Evolutionary conservation across 1,140 invertebrate genomes (phyloP).

Genomic region (Archegozetes longisetosus): DNA sequence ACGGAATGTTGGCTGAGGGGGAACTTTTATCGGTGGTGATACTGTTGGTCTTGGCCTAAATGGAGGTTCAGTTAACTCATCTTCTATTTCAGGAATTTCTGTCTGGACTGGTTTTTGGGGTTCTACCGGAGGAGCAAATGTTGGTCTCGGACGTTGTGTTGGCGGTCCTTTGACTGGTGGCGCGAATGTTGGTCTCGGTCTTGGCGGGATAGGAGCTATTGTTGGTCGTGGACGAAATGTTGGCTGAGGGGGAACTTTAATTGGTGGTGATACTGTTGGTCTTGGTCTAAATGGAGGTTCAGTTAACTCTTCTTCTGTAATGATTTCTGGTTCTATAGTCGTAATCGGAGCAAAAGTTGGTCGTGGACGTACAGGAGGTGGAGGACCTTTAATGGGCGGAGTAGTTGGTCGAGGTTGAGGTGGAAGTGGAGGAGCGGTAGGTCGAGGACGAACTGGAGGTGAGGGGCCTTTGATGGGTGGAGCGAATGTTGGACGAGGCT

Average conservation of each 20-base stretch:
- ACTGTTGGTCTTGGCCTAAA: background rate
- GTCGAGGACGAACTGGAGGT: background rate
- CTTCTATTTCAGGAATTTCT: background rate
- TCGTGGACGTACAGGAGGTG: background rate
- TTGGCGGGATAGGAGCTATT: background rate
- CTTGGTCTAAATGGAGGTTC: background rate
- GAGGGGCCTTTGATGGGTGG: background rate
- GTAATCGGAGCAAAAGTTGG: background rate
- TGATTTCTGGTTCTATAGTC: background rate
- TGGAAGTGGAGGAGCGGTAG: conserved; percentile 5
- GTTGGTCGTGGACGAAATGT: conserved; percentile 9
- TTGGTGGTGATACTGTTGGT: background rate
- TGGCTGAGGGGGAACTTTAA: background rate
- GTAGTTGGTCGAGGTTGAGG: background rate
- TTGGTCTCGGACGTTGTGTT: background rate
- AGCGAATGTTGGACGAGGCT: background rate
- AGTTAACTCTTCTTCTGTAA: background rate
- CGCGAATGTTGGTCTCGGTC: background rate
- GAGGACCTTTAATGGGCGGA: background rate
- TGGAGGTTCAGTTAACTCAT: background rate
- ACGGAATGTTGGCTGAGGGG: background rate
- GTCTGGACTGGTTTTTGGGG: background rate
- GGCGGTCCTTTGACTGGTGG: background rate
- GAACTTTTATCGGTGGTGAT: background rate
- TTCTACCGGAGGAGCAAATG: background rate